A percentile compares a stretch with the other conserved stretches of the same genome.
Conservation (phyloP, 2,113 vertebrate genomes). For the Microcebus lehilahytsara region DNA sequence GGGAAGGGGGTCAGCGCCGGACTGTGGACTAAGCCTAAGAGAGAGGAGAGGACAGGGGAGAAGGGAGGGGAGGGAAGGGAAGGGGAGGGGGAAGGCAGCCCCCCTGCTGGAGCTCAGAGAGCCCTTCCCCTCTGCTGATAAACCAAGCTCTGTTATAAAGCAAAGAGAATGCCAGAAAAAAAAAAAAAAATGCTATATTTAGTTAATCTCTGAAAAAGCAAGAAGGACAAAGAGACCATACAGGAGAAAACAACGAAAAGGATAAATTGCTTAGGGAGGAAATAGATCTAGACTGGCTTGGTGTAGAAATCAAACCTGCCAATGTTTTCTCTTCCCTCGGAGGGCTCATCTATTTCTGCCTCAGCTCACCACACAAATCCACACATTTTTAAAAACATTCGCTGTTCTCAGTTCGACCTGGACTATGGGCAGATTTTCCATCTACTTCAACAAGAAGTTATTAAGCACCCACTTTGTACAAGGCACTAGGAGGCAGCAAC, state of each 20-base stretch:
- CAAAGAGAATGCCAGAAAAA: not conserved
- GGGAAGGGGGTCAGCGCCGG: fast-evolving
- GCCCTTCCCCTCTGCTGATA: not conserved
- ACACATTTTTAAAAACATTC: not conserved
- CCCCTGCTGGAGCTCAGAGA: not conserved
- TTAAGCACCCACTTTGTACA: not conserved
- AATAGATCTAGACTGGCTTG: not conserved
- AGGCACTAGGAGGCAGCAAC: not conserved
- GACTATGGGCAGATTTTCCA: not conserved
- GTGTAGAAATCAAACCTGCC: not conserved
- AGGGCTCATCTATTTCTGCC: not conserved
- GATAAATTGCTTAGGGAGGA: not conserved
- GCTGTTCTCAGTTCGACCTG: not conserved
- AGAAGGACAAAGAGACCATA: not conserved
- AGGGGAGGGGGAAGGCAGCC: not conserved
- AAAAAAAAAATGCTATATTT: not conserved
- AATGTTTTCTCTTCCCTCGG: not conserved
- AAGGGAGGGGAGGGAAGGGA: no score
- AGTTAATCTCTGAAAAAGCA: not conserved
- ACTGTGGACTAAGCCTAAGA: not conserved
- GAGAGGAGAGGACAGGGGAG: not conserved
- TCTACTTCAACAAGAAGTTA: not conserved
- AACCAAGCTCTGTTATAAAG: not conserved
- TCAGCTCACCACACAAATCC: not conserved
- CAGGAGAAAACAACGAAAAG: not conserved